These are phyloP conservation scores for Hydropsyche betteni DNA, from an alignment of 2,888 invertebrate genomes.

Conservation along the genomic window DNA sequence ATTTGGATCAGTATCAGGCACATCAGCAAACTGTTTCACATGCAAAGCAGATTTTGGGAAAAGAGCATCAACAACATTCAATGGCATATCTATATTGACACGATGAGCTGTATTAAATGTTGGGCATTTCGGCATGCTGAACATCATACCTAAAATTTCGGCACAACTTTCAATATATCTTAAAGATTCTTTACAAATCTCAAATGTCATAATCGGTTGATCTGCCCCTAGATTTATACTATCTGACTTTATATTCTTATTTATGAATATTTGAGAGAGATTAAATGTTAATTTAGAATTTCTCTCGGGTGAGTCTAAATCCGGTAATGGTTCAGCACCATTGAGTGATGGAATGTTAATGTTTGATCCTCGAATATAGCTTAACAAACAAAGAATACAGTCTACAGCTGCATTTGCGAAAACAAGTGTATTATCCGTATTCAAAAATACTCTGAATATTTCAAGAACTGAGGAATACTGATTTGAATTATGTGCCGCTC, in stretches of 20 bases:
- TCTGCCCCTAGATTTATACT: constrained; percentile 55
- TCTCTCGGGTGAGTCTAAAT: constrained; percentile 44
- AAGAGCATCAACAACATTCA: constrained; percentile 85
- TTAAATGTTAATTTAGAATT: constrained; percentile 44
- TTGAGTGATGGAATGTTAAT: constrained; percentile 57
- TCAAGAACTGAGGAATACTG: constrained; percentile 81
- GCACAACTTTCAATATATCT: constrained; percentile 88
- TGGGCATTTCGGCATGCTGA: constrained; percentile 93
- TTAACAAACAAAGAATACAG: constrained; percentile 88
- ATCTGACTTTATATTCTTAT: constrained; percentile 58
- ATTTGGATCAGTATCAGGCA: constrained; percentile 72
- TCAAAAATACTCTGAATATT: constrained; percentile 92
- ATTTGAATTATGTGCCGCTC: constrained; percentile 83
- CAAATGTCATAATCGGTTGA: constrained; percentile 55
- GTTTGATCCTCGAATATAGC: constrained; percentile 77
- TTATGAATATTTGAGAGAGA: constrained; percentile 54
- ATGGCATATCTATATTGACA: constrained; percentile 79
- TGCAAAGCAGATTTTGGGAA: constrained; percentile 78
- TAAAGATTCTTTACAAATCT: constrained; percentile 80
- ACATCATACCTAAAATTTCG: constrained; percentile 89
- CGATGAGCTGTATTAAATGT: constrained; percentile 90
- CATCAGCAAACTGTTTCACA: constrained; percentile 73
- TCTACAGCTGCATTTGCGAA: constrained; percentile 95
- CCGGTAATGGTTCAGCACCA: constrained; percentile 26
- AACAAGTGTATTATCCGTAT: constrained; percentile 91